Evolutionary conservation across 2,797 vertebrate genomes (phyloP), one percentile per base, ranked within the genome.

Genomic region (Vespertilio murinus): DNA sequence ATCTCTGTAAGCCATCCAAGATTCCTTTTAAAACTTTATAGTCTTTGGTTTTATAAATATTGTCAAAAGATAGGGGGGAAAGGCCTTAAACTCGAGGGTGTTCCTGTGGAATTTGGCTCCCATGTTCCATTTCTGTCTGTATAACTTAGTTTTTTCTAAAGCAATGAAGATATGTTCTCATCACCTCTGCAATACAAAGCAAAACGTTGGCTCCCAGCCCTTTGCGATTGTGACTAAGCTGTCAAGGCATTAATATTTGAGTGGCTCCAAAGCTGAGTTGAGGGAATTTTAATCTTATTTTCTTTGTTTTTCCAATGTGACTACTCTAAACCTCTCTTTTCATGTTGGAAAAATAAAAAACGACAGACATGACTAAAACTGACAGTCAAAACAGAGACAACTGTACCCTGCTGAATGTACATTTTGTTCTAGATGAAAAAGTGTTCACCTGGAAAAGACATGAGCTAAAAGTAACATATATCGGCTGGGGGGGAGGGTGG

Each of bases 1-100:
- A 95, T 96, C 98, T 97, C 94, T 98, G 96, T 97, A 97, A 97
- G 59, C 47, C 94, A 96, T 98, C 97, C 98, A 98, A 98, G 95
- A 98, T 97, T 97, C 97, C 91, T 98, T 80, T 97, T 80, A 93
- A 83, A 95, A 95, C 96, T 97, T 97, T 94, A 96, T 96, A 97
- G 84, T 28, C 86, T 92, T 97, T 93, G 96, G 87, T 97, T 98
- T 98, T 96, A 97, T 97, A 98, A 98, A 97, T 97, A 97, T 97
- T 97, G 96, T 96, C 95, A 86, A 96, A 92, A 89, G 94, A 91
- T 70, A 91, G 83, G 95, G 42, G 42, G 81, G 5, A 45, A 94
- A 95, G 90, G 85, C 73, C 94, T 96, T 94, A 97, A 96, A 95
- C 78, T 89, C 65, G 42, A 93, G 94, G 86, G 30, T 97, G 93